These are phyloP conservation scores for Cryptosula pallasiana DNA, from an alignment of 2,888 invertebrate species.

Conservation along the genomic window DNA sequence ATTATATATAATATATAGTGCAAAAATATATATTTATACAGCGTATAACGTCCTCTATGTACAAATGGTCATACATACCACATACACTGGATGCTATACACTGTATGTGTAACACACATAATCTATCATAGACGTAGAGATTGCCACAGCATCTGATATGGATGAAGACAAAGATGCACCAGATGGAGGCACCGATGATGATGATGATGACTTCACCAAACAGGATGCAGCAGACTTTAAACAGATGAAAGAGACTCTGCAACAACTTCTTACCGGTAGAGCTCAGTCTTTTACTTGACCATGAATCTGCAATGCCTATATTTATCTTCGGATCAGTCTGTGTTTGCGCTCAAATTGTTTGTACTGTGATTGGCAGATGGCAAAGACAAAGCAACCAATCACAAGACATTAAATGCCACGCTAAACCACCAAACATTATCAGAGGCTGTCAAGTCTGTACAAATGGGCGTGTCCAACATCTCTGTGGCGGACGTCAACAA, in stretches of 20 bases:
- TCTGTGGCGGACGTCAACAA: neutral
- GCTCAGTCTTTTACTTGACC: too few species aligned
- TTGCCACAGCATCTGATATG: neutral
- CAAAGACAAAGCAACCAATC: neutral
- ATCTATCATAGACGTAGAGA: neutral
- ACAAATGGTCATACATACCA: too few species aligned
- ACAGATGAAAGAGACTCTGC: slow-evolving; percentile 3
- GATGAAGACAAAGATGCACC: neutral
- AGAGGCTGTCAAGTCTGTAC: neutral
- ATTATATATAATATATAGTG: too few species aligned
- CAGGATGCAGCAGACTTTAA: slow-evolving; percentile 18
- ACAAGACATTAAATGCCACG: neutral
- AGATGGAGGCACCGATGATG: neutral
- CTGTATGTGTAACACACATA: too few species aligned
- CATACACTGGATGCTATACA: too few species aligned
- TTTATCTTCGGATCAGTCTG: too few species aligned
- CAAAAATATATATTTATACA: too few species aligned
- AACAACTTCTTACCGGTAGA: too few species aligned
- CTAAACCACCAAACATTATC: neutral
- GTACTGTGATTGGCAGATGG: neutral
- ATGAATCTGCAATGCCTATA: too few species aligned
- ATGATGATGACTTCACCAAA: neutral
- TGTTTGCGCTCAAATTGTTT: too few species aligned
- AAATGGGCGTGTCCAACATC: neutral
- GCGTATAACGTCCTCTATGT: too few species aligned